Evolutionary conservation across 2,797 vertebrate genomes (phyloP), one percentile per base, ranked within the genome.

Genomic region (Anabacerthia variegaticeps): DNA sequence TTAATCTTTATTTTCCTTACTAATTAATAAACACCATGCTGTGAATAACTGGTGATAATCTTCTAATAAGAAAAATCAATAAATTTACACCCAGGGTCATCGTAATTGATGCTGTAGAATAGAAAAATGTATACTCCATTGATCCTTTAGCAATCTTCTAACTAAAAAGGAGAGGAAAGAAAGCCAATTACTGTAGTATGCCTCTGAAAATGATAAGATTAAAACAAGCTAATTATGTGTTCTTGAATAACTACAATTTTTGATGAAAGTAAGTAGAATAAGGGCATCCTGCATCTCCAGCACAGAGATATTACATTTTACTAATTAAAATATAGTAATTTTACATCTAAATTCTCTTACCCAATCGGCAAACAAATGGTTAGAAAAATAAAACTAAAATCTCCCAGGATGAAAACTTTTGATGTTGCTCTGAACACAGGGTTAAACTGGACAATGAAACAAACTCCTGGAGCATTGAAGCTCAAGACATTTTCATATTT

Each of bases 31-130:
- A 97, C 91, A 97, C 41, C 97, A 97, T 87, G 96, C 97, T 97
- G 97, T 98, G 97, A 98, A 73, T 97, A 98, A 97, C 96, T 97
- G 82, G 95, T 96, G 95, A 97, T 97, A 98, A 98, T 96, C 78
- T 97, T 97, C 93, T 98, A 98, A 97, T 98, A 98, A 97, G 95
- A 96, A 97, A 98, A 98, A 98, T 98, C 97, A 98, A 98, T 98
- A 98, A 95, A 98, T 97, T 97, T 98, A 96, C 94, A 97, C 95
- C 92, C 93, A 96, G 93, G 97, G 95, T 98, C 97, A 97, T 95
- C 13, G 21, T 97, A 98, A 97, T 98, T 97, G 97, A 96, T 97
- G 93, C 93, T 97, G 91, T 49, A 91, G 95, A 97, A 96, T 89
- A 97, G 74, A 96, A 97, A 98, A 97, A 94, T 97, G 84, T 94